Percentiles rank a stretch among this genome's conserved stretches.
Evolutionary conservation across 2,113 vertebrate species (phyloP).

Genomic region (Corythornis madagascariensis): DNA sequence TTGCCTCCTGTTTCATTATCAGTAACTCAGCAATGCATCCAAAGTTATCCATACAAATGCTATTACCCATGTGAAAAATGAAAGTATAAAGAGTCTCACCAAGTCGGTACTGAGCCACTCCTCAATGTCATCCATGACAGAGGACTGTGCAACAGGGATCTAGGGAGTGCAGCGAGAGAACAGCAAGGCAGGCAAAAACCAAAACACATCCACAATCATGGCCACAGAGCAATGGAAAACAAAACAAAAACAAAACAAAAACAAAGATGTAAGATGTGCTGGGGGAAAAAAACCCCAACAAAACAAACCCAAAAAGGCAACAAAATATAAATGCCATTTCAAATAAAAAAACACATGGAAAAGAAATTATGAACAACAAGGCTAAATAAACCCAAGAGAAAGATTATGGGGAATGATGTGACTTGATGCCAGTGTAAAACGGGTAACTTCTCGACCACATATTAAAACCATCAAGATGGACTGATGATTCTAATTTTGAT

Average conservation of each 20-base stretch:
- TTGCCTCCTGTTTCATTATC: neutral
- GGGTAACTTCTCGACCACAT: constrained; percentile 67
- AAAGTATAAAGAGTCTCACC: constrained; percentile 90
- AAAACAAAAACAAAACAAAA: constrained; percentile 73
- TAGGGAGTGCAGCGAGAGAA: constrained; percentile 83
- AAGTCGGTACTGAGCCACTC: constrained; percentile 98
- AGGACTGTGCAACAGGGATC: constrained; percentile 91
- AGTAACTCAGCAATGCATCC: constrained; percentile 28
- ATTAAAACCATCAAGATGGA: constrained; percentile 24
- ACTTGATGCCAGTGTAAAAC: constrained; percentile 27
- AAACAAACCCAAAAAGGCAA: constrained; percentile 46
- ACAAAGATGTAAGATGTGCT: constrained; percentile 74
- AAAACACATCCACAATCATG: constrained; percentile 77
- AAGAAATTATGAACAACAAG: constrained; percentile 52
- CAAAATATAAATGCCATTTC: constrained; percentile 64
- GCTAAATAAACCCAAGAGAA: constrained; percentile 20
- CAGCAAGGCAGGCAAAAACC: constrained; percentile 83
- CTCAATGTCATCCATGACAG: constrained; percentile 99
- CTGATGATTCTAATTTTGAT: constrained; percentile 51
- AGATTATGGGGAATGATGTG: constrained; percentile 41
- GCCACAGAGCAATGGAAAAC: constrained; percentile 76
- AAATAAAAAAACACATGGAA: constrained; percentile 58
- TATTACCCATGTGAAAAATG: neutral
- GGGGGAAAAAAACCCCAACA: neutral
- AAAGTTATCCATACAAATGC: neutral